Evolutionary conservation across 2,113 vertebrate species (phyloP), one percentile per base, ranked within the genome.

Genomic region (Tachycineta bicolor): DNA sequence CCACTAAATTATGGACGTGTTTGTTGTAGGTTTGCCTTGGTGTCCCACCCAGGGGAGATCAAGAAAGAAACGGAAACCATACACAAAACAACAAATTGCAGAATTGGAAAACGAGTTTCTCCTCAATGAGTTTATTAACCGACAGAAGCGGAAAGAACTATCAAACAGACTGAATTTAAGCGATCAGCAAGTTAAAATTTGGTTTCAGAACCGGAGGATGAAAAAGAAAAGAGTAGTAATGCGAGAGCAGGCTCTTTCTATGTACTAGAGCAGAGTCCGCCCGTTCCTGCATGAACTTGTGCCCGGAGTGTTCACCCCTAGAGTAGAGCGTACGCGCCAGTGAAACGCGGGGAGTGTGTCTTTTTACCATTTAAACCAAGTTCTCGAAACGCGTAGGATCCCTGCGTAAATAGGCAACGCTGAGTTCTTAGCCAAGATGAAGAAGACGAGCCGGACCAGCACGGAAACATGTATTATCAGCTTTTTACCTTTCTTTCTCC

Each of bases 181-280:
- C 87, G 99, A 99, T 92, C 99, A 99, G 89, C 99, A 99, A 97
- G 99, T 99, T 94, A 99, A 99, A 98, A 99, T 99, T 78, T 99
- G 99, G 99, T 99, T 99, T 98, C 99, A 99, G 96, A 99, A 99
- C 80, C 98, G 99, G 67, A 98, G 99, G 53, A 99, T 99, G 99
- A 99, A 99, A 97, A 99, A 99, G 98, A 99, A 99, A 87, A 98
- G 99, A 9, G 98, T 99, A 89, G 98, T 98, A 94, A 98, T 98
- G 98, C 98, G 99, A 8, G 99, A 99, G 71, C 99, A 99, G 80
- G 98, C 98, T 8, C 98, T 99, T 93, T 98, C 97, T 28, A 97
- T 98, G 28, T 98, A 98, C 85, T 98, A 97, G 95, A 77, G 29
- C 76, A 75, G 49, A 37, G 68, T 7, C 85, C 14, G 4, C 74